Base-by-base conservation (phyloP, 2,113 vertebrate genomes). In the Clarias gariepinus region DNA sequence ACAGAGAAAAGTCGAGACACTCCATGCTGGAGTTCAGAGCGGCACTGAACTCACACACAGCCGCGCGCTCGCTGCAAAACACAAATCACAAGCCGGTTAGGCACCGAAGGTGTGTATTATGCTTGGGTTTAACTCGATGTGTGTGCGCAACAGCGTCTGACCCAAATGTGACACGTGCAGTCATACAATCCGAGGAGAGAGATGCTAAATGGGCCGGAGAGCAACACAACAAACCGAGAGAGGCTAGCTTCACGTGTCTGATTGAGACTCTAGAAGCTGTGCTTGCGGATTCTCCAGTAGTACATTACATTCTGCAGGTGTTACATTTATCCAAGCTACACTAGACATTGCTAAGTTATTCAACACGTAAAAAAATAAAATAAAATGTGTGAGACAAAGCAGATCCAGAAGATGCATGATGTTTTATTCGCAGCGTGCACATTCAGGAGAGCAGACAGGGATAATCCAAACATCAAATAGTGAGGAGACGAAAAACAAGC, bases 61-160 rank as follows among this genome's bases (percentile, higher is more conserved):
- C 9, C n/a, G 47, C 36, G 78, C n/a, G 8, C 18, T n/a, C 36
- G 28, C 78, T 61, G 28, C 55, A 61, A 81, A 63, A 63, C 33
- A 77, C 55, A 55, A 79, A 60, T 63, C 33, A 63, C 80, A 64
- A 41, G 80, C 58, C 41, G 58, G 21, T 63, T 81, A 81, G 21
- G 63, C 10, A 23, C 57, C 41, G 33, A 52, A 47, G 21, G 33
- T 64, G 36, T 16, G 33, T 13, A 12, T 81, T 81, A 36, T 8
- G 33, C 30, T 23, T 13, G 18, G 4, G 30, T 60, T 19, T 80
- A 11, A 28, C 7, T 33, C 8, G 5, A 30, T 68, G 25, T 80
- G n/a, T 33, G 55, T 73, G 19, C 11, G 33, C 30, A 12, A 47
- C 36, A 47, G 21, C 36, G 21, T 73, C 41, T 41, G 23, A 52